Base-by-base conservation (phyloP, 2,113 vertebrate species). In the Helogale parvula region DNA sequence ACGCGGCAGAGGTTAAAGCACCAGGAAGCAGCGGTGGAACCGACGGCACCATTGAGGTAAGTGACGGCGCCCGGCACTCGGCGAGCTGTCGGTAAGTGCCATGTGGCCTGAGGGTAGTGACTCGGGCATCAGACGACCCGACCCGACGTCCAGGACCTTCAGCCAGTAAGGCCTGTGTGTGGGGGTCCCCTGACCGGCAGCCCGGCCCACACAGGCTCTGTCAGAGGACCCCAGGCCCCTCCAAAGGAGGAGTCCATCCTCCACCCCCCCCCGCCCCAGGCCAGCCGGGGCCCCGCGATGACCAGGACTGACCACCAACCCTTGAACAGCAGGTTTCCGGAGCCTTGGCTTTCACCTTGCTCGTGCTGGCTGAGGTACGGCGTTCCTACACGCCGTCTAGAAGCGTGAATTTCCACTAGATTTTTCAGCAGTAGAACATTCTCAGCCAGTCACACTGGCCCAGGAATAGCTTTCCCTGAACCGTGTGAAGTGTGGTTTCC, bases 31-130 rank as follows among this genome's bases (percentile, higher is more conserved):
- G 69, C 0, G 1, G 7, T 33, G 7, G 25, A 68, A 15, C 10
- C 1, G 57, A 19, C 0, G 0, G 1, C 6, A n/a, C 65, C 35
- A 9, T 0, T 1, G 68, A 23, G 14, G 60, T 1, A 12, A 77
- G 19, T 13, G 77, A 21, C 1, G 7, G 50, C 2, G 13, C 52
- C 23, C 3, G 65, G 74, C 2, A 8, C 84, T 25, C 0, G 7
- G 65, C 2, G 16, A 38, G 12, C 54, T n/a, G 38, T 8, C 54
- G 6, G 23, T 25, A 65, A 31, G 41, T 29, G 82, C 21, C 66
- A n/a, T 41, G 2, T 29, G 0, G 0, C 15, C 23, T 10, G 38
- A 71, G 19, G 57, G 29, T 2, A 29, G 15, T 4, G 45, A 76
- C 2, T 7, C 35, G 0, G 7, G 21, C 45, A 16, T 4, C 12